phyloP scores from a whole-genome alignment of 1,140 invertebrate genomes.

The Araneus ventricosus region DNA sequence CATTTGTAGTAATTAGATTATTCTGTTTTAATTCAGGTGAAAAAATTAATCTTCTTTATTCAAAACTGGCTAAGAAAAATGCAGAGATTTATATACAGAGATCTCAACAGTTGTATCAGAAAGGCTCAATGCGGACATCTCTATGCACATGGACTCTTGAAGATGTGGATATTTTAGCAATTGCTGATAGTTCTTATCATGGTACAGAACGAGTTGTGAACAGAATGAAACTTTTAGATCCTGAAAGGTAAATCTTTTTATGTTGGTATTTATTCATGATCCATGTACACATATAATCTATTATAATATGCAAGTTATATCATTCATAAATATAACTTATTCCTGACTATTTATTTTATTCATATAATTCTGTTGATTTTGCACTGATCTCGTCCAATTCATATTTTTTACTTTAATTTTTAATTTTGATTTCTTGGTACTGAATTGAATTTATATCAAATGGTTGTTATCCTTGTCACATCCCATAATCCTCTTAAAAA shows the following conservation, averaged over 20 bases:
- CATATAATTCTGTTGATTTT: too few relatives aligned
- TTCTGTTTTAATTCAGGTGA: conserved; percentile 78
- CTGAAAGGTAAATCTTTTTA: conserved; percentile 83
- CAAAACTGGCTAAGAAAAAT: conserved; percentile 91
- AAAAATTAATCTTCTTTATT: conserved; percentile 91
- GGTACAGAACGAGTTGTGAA: conserved; percentile 88
- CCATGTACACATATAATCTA: too few relatives aligned
- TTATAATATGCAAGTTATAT: too few relatives aligned
- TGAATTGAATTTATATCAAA: too few relatives aligned
- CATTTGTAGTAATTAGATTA: conserved; percentile 18
- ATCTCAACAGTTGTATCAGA: conserved; percentile 88
- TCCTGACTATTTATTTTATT: too few relatives aligned
- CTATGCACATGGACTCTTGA: conserved; percentile 89
- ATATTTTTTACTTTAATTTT: too few relatives aligned
- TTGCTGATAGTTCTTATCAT: conserved; percentile 92
- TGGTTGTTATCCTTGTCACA: too few relatives aligned
- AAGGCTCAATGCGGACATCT: conserved; percentile 85
- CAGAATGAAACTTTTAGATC: conserved; percentile 90
- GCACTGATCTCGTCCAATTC: too few relatives aligned
- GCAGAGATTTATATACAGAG: conserved; percentile 97
- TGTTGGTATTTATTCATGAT: too few relatives aligned
- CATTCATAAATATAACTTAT: too few relatives aligned
- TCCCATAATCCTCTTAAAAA: too few relatives aligned
- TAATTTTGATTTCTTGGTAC: too few relatives aligned
- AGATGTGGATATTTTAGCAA: conserved; percentile 89